Evolutionary conservation across 2,113 vertebrate genomes (phyloP), one percentile per base, ranked within the genome.

Genomic region (Pholis gunnellus): DNA sequence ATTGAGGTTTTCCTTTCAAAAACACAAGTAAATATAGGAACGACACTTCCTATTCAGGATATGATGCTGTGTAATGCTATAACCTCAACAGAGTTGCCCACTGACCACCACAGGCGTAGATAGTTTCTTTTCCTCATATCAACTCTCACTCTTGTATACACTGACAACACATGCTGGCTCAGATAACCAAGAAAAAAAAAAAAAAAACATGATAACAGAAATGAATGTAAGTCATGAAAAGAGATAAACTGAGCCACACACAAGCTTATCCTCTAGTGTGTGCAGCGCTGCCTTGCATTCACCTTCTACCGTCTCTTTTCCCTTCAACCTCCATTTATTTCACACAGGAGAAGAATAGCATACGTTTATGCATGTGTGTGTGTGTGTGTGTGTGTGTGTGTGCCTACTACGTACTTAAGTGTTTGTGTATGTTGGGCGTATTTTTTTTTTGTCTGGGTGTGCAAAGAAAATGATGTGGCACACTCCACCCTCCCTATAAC

Each of bases 1-100:
- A 94, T 93, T 91, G 88, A 92, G 82, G 83, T 88, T 94, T 94
- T 94, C 93, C 95, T 92, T 94, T 95, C 81, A 93, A 93, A 90
- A 95, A 93, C 89, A 94, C 57, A 1, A 60, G 82, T 88, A 92
- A 92, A 93, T 86, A 94, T 92, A 93, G 91, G 83, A 87, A 85
- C 78, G 73, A 78, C 88, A 83, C 81, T 79, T 88, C 89, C 91
- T 82, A 90, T 93, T 91, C 87, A 88, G 81, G 88, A 92, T 88
- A 54, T 80, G 77, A 84, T 36, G 79, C 83, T 91, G 54, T 87
- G 89, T 87, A 88, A 91, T 70, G 74, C 72, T 79, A 56, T 81
- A 87, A 88, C 90, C 85, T 91, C 91, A 87, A 88, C 81, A 67
- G 87, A 90, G 75, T 29, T 80, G 79, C 57, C 69, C 83, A 74